Base-by-base conservation (phyloP, 2,888 invertebrate species). In the Sarcophaga caerulescens region DNA sequence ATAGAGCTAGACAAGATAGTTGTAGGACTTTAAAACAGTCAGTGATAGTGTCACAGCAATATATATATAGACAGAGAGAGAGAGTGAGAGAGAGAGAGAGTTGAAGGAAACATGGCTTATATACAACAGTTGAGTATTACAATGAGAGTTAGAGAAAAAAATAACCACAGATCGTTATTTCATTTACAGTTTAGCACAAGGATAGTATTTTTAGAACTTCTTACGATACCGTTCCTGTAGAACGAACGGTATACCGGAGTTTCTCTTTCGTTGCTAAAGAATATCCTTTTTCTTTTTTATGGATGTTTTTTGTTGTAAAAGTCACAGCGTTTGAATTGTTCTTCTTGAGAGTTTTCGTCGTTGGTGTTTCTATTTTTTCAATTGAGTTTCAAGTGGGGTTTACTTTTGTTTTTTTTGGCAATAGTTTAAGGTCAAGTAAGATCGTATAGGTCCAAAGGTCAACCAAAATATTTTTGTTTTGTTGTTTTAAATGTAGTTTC, bases 101-200 rank as follows among this genome's bases (percentile, higher is more conserved):
- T 79, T 45, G 47, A 47, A 57, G 62, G 76, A 75, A 71, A 77
- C 75, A 80, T 88, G 87, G 87, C 87, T 88, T 88, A 88, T 88
- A 85, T 88, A 88, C 88, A 88, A 86, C 77, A 86, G 86, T 84
- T 86, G 86, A 86, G 86, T 86, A 86, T 86, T 86, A 75, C 81
- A 74, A 66, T 86, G 86, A 84, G 84, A 63, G 17, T 52, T 52
- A 52, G 60, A 77, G 77, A 81, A 70, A 60, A 71, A 81, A 81
- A 84, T 85, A 81, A 85, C 85, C 87, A 87, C 82, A 87, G 87
- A 84, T 77, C 83, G 85, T 87, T 78, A 84, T 81, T 77, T 70
- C 60, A 79, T 59, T 85, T 76, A 73, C 65, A 77, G 77, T 82
- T 87, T 81, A 84, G 84, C 71, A 81, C 76, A 85, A 75, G 81